These are phyloP conservation scores for Aphidius ervi DNA, from an alignment of 1,140 invertebrate species.

Conservation along the genomic window DNA sequence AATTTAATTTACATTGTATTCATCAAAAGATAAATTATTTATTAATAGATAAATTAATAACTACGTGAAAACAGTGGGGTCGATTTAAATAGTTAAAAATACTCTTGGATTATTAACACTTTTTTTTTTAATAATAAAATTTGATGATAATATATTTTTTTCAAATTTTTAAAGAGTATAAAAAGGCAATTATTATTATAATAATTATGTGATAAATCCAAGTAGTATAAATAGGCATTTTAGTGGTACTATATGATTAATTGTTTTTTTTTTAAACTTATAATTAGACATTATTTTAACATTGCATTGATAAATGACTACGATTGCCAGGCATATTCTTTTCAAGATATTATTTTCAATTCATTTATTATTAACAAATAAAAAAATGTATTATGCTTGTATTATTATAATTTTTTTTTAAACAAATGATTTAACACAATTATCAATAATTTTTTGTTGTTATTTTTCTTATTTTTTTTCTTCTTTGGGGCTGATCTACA, in stretches of 20 bases:
- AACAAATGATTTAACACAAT: conserved; percentile 42
- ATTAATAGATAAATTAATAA: no score
- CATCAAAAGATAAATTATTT: no score
- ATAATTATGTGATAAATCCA: no score
- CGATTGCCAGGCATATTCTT: conserved; percentile 22
- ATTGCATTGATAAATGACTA: conserved; percentile 47
- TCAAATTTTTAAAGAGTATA: background rate
- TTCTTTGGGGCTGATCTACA: no score
- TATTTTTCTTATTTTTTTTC: no score
- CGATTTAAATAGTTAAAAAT: no score
- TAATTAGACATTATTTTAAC: conserved; percentile 35
- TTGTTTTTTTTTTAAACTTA: conserved; percentile 33
- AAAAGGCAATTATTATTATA: background rate
- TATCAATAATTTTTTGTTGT: conserved; percentile 17
- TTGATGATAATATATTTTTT: no score
- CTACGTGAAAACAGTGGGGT: no score
- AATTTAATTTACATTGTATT: no score
- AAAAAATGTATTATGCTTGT: background rate
- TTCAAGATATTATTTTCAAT: conserved; percentile 20
- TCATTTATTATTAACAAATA: background rate
- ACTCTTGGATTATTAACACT: no score
- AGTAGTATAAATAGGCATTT: conserved; percentile 1
- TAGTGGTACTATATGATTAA: conserved; percentile 3
- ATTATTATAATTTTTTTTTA: background rate
- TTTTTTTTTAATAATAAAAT: no score